Conservation (phyloP, 1,140 invertebrate genomes). For the Brachionus asplanchnoidis region DNA sequence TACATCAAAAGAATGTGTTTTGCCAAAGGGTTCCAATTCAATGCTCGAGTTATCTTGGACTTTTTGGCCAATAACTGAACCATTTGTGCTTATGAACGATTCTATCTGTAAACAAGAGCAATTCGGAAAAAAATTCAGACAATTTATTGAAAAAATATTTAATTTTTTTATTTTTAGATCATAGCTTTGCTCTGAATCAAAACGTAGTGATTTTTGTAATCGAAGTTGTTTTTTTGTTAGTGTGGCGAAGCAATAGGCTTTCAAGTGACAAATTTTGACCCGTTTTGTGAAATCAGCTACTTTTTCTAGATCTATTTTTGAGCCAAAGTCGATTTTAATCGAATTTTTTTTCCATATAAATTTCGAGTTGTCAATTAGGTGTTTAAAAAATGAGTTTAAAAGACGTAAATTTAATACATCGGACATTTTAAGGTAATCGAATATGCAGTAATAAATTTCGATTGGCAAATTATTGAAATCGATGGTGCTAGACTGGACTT, state of each 20-base stretch:
- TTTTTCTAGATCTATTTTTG: background rate
- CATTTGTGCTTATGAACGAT: background rate
- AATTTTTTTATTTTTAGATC: background rate
- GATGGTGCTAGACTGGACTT: background rate
- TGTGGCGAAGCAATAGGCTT: background rate
- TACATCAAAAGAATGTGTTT: background rate
- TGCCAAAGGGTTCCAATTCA: background rate
- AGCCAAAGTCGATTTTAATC: background rate
- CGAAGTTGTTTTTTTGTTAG: background rate
- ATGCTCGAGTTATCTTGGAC: background rate
- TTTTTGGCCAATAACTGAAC: background rate
- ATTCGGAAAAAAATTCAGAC: background rate
- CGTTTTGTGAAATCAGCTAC: background rate
- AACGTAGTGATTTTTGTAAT: background rate
- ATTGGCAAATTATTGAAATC: background rate
- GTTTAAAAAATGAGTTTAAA: background rate
- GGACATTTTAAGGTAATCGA: background rate
- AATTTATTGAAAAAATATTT: background rate
- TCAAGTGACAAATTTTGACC: background rate
- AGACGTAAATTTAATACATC: background rate
- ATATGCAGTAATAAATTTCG: constrained; percentile 5
- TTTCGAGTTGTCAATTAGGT: constrained; percentile 16
- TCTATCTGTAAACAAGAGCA: background rate
- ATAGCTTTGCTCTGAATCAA: background rate
- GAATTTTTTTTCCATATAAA: constrained; percentile 19